Base-by-base conservation (phyloP, 2,888 invertebrate genomes). In the Coleophora deauratella region DNA sequence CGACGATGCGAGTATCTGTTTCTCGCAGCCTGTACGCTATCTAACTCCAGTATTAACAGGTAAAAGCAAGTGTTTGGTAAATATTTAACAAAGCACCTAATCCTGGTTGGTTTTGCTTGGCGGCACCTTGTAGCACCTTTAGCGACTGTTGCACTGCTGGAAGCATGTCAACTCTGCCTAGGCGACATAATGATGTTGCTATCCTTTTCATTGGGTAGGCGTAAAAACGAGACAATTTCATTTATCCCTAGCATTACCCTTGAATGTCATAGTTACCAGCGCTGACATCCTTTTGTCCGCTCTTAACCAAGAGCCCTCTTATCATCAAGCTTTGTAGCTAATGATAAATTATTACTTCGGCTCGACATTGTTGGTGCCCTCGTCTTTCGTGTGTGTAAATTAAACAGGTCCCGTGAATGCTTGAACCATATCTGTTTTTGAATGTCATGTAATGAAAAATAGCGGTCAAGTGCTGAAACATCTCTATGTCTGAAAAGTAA, bases 41-140 rank as follows among this genome's bases (percentile, higher is more conserved):
- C n/a, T n/a, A n/a, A 6, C 21, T 21, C 21, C 21, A 50, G 46
- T 55, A 54, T 55, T 59, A 55, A 54, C 53, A 52, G 56, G 45
- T 49, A 42, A 38, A 43, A 57, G 58, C 60, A 66, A 73, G 68
- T 72, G 69, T 68, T 67, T 62, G 63, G 68, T 71, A 73, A 76
- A 78, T 78, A 75, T 80, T 79, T 76, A 69, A 63, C 65, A 60
- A 64, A 63, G 67, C 66, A 61, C 54, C 64, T 78, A 77, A 77
- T 76, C 74, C 75, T 60, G 53, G 50, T 54, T 65, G 70, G 73
- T 76, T 75, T 74, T 76, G 69, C 70, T 49, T 48, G 34, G 12
- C 49, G 47, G 40, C 38, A 6, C 9, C 9, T 7, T n/a, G 15
- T 11, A 14, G 14, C 34, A 13, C 14, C 11, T 14, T 3, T 34